Evolutionary conservation across 2,888 invertebrate species (phyloP), one percentile per base, ranked within the genome.

Genomic region (Eupelmus urozonus): DNA sequence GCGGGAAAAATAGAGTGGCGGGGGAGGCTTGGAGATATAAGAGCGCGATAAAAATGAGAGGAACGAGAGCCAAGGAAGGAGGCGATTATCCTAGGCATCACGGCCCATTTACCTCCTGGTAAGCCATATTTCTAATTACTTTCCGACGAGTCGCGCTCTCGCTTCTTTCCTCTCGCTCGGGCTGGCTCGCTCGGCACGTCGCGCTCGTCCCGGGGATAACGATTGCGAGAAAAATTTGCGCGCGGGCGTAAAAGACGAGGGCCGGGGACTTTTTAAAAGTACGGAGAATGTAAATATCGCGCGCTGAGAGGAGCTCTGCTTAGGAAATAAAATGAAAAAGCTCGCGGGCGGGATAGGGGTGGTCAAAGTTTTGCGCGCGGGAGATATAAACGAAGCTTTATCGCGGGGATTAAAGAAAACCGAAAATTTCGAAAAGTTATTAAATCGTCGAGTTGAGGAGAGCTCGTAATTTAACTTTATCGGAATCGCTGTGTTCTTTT

Each of bases 121-220:
- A 84, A 85, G 85, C 84, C 87, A 87, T 87, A 88, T 88, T 88
- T 88, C 87, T 88, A 88, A 88, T 88, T 88, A 87, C 86, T 85
- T 85, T 85, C 45, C 57, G 69, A 67, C 57, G 62, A 18, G 57
- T 66, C 60, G 49, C 40, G 34, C 75, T 70, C 66, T 70, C 51
- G 18, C 63, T 66, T 73, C 73, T 80, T 76, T 69, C 73, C 72
- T 65, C 49, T 42, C 67, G 20, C 27, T 20, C 25, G 0, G 11
- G 9, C 23, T 75, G 71, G 67, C 59, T 40, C 71, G 16, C 40
- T 23, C 29, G 0, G 27, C 18, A 5, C 59, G 63, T 23, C 69
- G 11, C 25, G 53, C 57, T 18, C 63, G 27, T 59, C 72, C 62
- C n/a, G 42, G 29, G 66, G 59, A 70, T 79, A 79, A 53, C 51